Percentiles rank a stretch among this genome's conserved stretches.
These are phyloP conservation scores for Microctenopoma stevenorrisi DNA, from an alignment of 2,797 vertebrate genomes.

Conservation along the genomic window DNA sequence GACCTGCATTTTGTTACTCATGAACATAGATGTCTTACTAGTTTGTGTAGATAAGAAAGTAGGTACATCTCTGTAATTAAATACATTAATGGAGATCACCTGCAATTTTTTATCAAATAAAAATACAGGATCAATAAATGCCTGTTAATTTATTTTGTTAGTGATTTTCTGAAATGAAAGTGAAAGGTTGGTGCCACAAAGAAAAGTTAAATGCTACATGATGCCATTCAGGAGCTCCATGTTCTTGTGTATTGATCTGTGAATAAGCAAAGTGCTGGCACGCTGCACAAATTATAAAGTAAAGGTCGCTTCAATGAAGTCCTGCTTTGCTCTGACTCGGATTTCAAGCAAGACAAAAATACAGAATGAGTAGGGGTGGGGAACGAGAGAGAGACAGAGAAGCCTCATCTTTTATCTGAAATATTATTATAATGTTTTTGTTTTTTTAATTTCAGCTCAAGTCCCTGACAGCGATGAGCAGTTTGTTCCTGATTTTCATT, in stretches of 20 bases:
- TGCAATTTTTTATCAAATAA: no score
- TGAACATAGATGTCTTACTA: no score
- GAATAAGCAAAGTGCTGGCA: constrained; percentile 57
- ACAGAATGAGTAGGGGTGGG: no score
- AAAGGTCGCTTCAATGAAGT: constrained; percentile 65
- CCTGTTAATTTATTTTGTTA: background rate
- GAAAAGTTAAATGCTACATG: background rate
- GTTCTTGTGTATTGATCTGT: constrained; percentile 58
- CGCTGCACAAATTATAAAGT: constrained; percentile 55
- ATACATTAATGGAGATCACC: no score
- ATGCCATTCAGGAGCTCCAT: background rate
- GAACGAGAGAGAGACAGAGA: background rate
- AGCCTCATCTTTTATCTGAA: constrained; percentile 27
- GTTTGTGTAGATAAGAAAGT: no score
- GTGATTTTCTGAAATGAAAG: background rate
- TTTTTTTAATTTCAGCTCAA: constrained; percentile 88
- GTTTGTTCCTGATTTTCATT: constrained; percentile 97
- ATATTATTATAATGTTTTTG: constrained; percentile 17
- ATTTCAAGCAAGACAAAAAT: constrained; percentile 54
- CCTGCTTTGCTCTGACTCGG: constrained; percentile 43
- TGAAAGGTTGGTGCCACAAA: background rate
- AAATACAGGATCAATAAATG: no score
- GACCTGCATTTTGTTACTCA: no score
- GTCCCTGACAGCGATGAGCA: constrained; percentile 98
- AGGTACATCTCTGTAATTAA: no score